A percentile compares a stretch with the other conserved stretches of the same genome.
phyloP scores from a whole-genome alignment of 2,113 vertebrate species.

The Muntiacus muntjak region DNA sequence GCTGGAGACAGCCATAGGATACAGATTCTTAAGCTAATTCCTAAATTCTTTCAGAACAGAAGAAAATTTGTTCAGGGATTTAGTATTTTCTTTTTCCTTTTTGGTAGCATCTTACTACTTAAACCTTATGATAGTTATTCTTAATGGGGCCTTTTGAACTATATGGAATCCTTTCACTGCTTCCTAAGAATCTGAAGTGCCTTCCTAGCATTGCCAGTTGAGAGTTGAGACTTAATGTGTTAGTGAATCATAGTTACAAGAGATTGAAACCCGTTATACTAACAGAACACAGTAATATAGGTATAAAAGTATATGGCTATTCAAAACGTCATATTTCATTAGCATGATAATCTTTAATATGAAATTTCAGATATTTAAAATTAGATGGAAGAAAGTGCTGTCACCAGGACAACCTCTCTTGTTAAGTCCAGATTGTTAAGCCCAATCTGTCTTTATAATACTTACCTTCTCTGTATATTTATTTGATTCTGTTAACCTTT shows the following conservation, averaged over 20 bases:
- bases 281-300: neutral
- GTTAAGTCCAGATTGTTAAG: neutral
- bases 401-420: neutral
- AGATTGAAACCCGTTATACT: neutral
- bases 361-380: conserved; percentile 17
- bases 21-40: neutral
- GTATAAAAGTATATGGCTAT: neutral
- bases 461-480: neutral
- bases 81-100: neutral
- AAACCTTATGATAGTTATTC: neutral
- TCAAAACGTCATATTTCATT: neutral
- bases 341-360: neutral
- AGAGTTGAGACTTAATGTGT: neutral
- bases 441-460: neutral
- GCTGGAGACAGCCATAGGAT: neutral
- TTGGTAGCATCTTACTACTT: neutral
- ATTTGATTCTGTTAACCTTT: neutral
- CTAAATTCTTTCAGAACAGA: conserved; percentile 2
- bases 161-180: neutral
- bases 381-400: neutral
- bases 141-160: neutral
- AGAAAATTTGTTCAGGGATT: neutral
- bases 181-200: neutral
- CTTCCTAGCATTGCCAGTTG: neutral
- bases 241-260: neutral